Evolutionary conservation across 2,797 vertebrate species (phyloP).

Genomic region (Cichlasoma orientale): DNA sequence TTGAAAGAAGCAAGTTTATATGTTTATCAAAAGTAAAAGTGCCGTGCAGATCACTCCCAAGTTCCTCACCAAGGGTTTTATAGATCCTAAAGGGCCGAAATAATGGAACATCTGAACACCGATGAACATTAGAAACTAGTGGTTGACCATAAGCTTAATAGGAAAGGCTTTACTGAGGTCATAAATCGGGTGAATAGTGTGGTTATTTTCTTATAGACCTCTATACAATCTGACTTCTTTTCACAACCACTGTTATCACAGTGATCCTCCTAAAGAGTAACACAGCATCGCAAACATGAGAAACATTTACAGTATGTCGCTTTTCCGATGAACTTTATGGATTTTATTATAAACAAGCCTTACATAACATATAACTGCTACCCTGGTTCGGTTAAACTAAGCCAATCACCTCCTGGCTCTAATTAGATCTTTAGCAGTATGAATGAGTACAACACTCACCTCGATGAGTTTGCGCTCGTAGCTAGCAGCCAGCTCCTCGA

Average conservation of each 20-base stretch:
- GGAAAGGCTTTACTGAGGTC: neutral
- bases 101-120: neutral
- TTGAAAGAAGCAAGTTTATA: neutral
- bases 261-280: neutral
- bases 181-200: neutral
- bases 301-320: neutral
- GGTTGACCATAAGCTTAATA: neutral
- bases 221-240: neutral
- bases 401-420: neutral
- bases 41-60: neutral
- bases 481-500: slow-evolving; percentile 91
- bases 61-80: neutral
- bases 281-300: rapidly evolving
- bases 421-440: neutral
- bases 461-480: slow-evolving; percentile 98
- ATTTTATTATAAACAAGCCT: neutral
- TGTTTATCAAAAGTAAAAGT: neutral
- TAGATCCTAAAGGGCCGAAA: neutral
- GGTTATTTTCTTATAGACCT: neutral
- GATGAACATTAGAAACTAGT: neutral
- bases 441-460: slow-evolving; percentile 78
- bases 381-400: too few relatives aligned
- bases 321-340: neutral
- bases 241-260: neutral
- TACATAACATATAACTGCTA: too few relatives aligned